Conservation (phyloP, 2,797 vertebrate species). For the Gambelia wislizenii region DNA sequence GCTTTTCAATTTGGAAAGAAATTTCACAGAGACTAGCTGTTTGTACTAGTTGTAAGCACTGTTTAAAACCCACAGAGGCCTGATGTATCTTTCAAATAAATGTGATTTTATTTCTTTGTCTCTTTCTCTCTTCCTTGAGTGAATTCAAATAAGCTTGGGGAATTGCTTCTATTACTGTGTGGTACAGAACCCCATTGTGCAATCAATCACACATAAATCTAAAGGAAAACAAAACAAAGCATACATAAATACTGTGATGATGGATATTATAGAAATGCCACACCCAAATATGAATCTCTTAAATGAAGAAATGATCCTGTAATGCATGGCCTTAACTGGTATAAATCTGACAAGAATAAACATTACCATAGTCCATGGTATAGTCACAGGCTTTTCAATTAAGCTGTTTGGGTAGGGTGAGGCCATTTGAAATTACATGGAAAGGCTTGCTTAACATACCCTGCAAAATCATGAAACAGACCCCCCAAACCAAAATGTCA, state of each 20-base stretch:
- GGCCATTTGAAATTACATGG: neutral
- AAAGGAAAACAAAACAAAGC: conserved; percentile 43
- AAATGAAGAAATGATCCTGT: neutral
- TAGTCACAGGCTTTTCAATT: neutral
- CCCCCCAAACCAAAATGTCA: neutral
- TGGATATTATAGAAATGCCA: neutral
- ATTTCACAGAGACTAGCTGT: conserved; percentile 65
- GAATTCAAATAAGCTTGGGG: conserved; percentile 61
- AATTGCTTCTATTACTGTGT: conserved; percentile 47
- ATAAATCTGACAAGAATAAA: neutral
- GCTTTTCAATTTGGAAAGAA: conserved; percentile 69
- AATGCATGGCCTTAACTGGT: neutral
- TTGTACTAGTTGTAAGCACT: conserved; percentile 67
- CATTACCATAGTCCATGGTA: neutral
- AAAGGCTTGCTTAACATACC: neutral
- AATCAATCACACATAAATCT: conserved; percentile 54
- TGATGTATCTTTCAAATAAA: conserved; percentile 68
- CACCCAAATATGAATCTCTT: neutral
- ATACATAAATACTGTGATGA: neutral
- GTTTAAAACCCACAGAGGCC: conserved; percentile 60
- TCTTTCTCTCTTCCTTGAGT: conserved; percentile 41
- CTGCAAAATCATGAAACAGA: too few relatives aligned
- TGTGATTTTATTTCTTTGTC: conserved; percentile 57
- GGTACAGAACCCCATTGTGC: conserved; percentile 36
- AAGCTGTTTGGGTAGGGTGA: too few relatives aligned